These are phyloP conservation scores for Nannoperca obscura DNA, from an alignment of 2,797 vertebrate genomes.

Conservation along the genomic window DNA sequence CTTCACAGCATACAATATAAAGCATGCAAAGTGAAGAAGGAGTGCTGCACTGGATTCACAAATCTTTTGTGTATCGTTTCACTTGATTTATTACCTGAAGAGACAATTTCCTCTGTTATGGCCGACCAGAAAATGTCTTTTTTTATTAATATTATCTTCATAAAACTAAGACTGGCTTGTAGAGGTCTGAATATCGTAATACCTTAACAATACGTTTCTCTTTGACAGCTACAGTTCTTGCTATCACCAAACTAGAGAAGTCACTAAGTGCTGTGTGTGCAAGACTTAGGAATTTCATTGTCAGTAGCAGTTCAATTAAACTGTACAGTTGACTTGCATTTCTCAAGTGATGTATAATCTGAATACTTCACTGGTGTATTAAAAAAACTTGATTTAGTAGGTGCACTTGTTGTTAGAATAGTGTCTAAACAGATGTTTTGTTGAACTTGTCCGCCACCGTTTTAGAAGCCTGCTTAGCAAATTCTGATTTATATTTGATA, in stretches of 20 bases:
- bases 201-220: slow-evolving; percentile 29
- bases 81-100: slow-evolving; percentile 27
- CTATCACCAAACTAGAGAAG: slow-evolving; percentile 7
- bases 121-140: slow-evolving; percentile 38
- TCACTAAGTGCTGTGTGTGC: slow-evolving; percentile 16
- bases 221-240: slow-evolving; percentile 28
- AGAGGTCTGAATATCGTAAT: slow-evolving; percentile 25
- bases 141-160: slow-evolving; percentile 30
- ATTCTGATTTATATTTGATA: neutral
- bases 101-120: slow-evolving; percentile 14
- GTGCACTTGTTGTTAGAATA: neutral
- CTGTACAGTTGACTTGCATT: slow-evolving; percentile 4
- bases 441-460: neutral
- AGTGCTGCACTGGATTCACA: slow-evolving; percentile 24
- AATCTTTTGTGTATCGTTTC: slow-evolving; percentile 34
- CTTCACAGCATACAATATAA: neutral
- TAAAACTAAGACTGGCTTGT: slow-evolving; percentile 18
- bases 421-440: slow-evolving; percentile 5
- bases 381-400: neutral
- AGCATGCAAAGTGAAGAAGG: slow-evolving; percentile 17
- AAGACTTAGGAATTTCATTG: slow-evolving; percentile 7
- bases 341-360: neutral
- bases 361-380: slow-evolving; percentile 3
- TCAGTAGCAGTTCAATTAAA: slow-evolving; percentile 2
- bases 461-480: neutral